phyloP scores from a whole-genome alignment of 2,113 vertebrate genomes.

The Rhinoderma darwinii region DNA sequence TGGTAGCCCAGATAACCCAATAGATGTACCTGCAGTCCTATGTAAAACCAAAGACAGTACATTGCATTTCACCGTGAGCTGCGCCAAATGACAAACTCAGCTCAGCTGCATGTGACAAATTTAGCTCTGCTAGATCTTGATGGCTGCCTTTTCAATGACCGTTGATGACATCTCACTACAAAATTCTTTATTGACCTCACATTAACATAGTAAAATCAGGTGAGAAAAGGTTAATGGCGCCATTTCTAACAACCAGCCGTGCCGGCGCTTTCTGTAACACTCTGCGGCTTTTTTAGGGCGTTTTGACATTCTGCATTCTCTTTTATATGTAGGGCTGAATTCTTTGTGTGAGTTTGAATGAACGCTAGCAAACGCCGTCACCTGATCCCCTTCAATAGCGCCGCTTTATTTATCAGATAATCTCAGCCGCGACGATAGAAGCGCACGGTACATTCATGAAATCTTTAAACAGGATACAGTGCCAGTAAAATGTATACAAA shows the following conservation, averaged over 20 bases:
- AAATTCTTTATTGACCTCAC: not conserved
- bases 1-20: not conserved
- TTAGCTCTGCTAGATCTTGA: not conserved
- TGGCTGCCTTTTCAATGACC: not conserved
- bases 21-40: not conserved
- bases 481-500: not conserved
- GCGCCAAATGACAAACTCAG: no score
- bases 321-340: not conserved
- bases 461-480: not conserved
- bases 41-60: no score
- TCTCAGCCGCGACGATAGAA: not conserved
- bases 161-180: not conserved
- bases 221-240: not conserved
- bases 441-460: not conserved
- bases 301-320: not conserved
- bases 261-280: not conserved
- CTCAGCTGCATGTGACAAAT: not conserved
- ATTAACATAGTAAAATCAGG: not conserved
- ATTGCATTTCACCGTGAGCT: no score
- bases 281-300: not conserved
- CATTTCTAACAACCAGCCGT: not conserved
- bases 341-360: conserved; percentile 6
- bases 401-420: not conserved
- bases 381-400: conserved; percentile 13
- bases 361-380: conserved; percentile 5